phyloP scores from a whole-genome alignment of 2,113 vertebrate genomes.

The Oxyruncus cristatus region DNA sequence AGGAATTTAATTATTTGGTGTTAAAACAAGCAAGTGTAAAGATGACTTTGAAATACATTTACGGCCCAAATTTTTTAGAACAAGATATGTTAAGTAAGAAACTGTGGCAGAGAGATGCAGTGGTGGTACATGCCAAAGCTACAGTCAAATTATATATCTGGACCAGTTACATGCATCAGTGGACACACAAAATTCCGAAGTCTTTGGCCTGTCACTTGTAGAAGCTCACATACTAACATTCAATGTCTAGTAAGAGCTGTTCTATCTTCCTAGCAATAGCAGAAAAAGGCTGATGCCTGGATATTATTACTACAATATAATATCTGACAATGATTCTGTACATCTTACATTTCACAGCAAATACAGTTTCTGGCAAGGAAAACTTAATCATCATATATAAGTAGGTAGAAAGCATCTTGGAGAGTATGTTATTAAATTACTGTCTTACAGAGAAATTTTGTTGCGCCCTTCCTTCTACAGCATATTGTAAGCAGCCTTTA shows the following conservation, averaged over 20 bases:
- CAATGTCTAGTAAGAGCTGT: not conserved
- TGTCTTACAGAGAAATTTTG: not conserved
- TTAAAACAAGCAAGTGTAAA: not conserved
- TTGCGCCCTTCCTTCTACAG: not conserved
- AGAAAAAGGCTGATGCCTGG: not conserved
- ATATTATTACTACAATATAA: not conserved
- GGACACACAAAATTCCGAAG: not conserved
- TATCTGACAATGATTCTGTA: not conserved
- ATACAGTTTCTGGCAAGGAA: not conserved
- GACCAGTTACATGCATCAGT: not conserved
- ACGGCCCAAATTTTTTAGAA: not conserved
- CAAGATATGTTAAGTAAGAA: not conserved
- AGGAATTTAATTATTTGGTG: fast-evolving
- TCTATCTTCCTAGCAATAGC: not conserved
- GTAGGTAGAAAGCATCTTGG: not conserved
- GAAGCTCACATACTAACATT: not conserved
- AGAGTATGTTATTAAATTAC: not conserved
- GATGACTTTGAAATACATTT: not conserved
- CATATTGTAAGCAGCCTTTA: not conserved
- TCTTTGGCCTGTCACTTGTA: not conserved
- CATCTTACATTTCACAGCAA: not conserved
- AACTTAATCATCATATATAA: not conserved
- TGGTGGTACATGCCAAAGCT: not conserved
- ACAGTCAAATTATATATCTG: not conserved
- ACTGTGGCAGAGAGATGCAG: not conserved